Evolutionary conservation across 2,888 invertebrate genomes (phyloP).

Genomic region (Drosophila koepferae): DNA sequence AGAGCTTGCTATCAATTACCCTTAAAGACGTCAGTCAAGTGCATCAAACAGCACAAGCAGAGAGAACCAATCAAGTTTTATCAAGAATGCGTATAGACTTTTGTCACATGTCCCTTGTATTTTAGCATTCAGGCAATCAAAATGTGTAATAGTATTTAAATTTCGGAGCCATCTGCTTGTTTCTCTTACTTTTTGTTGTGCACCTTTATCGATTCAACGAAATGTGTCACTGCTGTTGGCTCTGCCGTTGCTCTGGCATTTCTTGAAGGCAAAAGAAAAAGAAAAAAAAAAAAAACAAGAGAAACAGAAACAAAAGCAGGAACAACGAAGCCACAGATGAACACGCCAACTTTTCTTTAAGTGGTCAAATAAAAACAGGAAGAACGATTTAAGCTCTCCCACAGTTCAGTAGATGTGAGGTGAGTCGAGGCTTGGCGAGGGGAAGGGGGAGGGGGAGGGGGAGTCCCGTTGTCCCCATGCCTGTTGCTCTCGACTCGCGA

Average conservation of each 20-base stretch:
- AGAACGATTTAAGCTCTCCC: not conserved
- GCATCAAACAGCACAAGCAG: not conserved
- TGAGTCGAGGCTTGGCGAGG: too few relatives aligned
- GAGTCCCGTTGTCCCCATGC: not conserved
- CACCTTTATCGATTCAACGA: constrained; percentile 42
- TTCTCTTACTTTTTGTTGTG: not conserved
- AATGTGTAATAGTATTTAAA: not conserved
- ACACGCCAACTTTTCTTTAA: constrained; percentile 15
- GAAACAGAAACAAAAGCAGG: constrained; percentile 7
- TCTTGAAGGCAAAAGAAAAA: constrained; percentile 9
- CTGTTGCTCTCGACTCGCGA: not conserved
- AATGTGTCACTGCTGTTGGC: constrained; percentile 42
- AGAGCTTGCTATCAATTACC: too few relatives aligned
- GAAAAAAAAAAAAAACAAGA: not conserved
- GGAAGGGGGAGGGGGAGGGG: not conserved
- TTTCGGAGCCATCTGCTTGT: not conserved
- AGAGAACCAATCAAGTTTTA: not conserved
- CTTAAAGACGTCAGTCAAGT: not conserved
- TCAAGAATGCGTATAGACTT: not conserved
- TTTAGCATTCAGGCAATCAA: not conserved
- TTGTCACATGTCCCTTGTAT: not conserved
- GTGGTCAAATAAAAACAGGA: constrained; percentile 1
- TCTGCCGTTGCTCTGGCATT: not conserved
- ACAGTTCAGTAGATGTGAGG: not conserved
- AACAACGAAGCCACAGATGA: constrained; percentile 14